These are phyloP conservation scores for Triplophysa yarkandensis DNA, from an alignment of 2,797 vertebrate genomes.

Conservation along the genomic window DNA sequence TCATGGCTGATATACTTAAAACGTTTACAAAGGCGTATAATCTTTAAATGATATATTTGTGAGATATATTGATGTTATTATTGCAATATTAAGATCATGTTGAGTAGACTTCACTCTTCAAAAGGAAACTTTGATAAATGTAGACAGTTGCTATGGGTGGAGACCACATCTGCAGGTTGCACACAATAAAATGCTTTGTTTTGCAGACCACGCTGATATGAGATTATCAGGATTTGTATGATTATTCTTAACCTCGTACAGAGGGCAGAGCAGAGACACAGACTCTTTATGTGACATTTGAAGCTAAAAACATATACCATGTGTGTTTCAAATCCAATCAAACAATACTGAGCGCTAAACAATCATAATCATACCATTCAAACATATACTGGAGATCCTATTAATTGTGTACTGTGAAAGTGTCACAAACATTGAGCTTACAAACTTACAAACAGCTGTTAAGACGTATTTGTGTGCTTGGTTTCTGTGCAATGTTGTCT, in stretches of 20 bases:
- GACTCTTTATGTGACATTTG: neutral
- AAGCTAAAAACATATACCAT: neutral
- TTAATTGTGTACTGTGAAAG: neutral
- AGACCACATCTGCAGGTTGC: conserved; percentile 30
- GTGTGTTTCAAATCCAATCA: neutral
- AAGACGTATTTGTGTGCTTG: neutral
- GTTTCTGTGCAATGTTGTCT: neutral
- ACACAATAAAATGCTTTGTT: conserved; percentile 10
- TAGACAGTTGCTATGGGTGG: neutral
- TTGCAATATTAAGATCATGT: too few relatives aligned
- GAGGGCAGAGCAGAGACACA: conserved; percentile 18
- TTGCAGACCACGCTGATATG: conserved; percentile 35
- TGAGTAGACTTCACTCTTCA: neutral
- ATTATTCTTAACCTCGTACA: conserved; percentile 5
- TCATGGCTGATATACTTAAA: neutral
- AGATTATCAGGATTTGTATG: conserved; percentile 28
- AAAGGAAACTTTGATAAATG: neutral
- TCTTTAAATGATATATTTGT: neutral
- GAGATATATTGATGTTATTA: neutral
- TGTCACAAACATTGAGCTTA: neutral
- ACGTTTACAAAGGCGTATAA: too few relatives aligned
- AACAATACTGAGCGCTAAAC: neutral
- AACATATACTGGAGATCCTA: neutral
- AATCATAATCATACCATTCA: neutral
- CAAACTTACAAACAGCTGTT: too few relatives aligned